Conservation (phyloP, 1,140 invertebrate species). For the Drosophila orena region DNA sequence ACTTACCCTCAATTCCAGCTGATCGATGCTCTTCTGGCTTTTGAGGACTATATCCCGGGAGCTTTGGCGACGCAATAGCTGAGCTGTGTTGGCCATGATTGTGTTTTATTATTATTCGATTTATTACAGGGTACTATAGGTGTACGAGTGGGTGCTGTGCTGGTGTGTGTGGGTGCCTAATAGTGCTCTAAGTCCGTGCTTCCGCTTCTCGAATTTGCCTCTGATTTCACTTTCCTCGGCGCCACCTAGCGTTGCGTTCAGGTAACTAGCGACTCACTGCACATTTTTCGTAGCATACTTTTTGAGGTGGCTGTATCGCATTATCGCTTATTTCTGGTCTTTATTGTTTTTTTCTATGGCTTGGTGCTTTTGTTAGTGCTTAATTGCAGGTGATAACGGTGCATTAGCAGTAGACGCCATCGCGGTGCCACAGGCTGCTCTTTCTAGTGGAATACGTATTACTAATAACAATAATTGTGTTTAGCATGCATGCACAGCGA, state of each 20-base stretch:
- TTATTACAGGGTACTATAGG: constrained; percentile 12
- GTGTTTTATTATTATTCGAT: constrained; percentile 26
- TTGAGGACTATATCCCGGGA: constrained; percentile 88
- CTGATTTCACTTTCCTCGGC: constrained; percentile 3
- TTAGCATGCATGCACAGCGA: constrained; percentile 26
- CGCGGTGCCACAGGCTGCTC: constrained; percentile 32
- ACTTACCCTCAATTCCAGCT: constrained; percentile 91
- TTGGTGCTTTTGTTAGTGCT: constrained; percentile 48
- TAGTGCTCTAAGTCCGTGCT: constrained; percentile 26
- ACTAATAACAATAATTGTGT: constrained; percentile 37
- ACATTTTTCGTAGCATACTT: constrained; percentile 53
- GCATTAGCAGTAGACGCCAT: constrained; percentile 48
- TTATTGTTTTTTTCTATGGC: constrained; percentile 11
- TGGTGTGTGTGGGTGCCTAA: constrained; percentile 14
- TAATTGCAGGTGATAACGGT: constrained; percentile 46
- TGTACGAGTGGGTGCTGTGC: constrained; percentile 20
- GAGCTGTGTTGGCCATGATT: constrained; percentile 94
- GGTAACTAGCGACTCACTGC: constrained; percentile 30
- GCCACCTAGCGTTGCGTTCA: constrained; percentile 40
- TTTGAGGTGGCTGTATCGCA: constrained; percentile 24
- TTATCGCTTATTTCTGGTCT: background rate
- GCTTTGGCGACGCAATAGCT: constrained; percentile 93
- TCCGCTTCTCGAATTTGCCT: constrained; percentile 6
- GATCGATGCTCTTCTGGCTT: constrained; percentile 91
- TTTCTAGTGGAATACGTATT: constrained; percentile 29